Conservation (phyloP, 2,888 invertebrate genomes). For the Ornithoptera priamus region DNA sequence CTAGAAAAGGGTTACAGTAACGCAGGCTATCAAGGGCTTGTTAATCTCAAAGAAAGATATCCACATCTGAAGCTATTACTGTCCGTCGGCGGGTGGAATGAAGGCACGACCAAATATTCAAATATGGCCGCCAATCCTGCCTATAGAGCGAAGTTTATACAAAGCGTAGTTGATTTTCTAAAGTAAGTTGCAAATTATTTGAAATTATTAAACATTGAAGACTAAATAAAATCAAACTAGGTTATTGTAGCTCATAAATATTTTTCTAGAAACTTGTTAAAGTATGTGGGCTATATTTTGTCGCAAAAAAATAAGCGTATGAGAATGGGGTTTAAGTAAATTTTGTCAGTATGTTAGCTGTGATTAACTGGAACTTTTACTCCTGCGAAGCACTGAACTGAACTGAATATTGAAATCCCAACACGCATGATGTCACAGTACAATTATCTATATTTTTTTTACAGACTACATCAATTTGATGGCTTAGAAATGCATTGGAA, state of each 20-base stretch:
- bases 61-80: slow-evolving; percentile 87
- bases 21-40: slow-evolving; percentile 84
- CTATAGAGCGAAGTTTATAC: slow-evolving; percentile 83
- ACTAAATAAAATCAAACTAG: neutral
- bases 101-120: slow-evolving; percentile 87
- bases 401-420: too few species aligned
- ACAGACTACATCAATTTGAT: slow-evolving; percentile 85
- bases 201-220: neutral
- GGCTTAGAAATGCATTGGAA: slow-evolving; percentile 93
- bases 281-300: too few species aligned
- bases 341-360: too few species aligned
- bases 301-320: too few species aligned
- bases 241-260: neutral
- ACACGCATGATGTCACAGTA: too few species aligned
- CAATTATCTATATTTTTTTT: slow-evolving; percentile 36
- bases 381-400: too few species aligned
- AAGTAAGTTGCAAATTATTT: slow-evolving; percentile 59
- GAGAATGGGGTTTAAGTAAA: too few species aligned
- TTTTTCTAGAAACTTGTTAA: neutral
- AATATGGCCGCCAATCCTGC: slow-evolving; percentile 82
- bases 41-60: slow-evolving; percentile 82
- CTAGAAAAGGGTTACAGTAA: slow-evolving; percentile 87
- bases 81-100: slow-evolving; percentile 96
- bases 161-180: slow-evolving; percentile 85
- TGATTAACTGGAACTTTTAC: too few species aligned